These are phyloP conservation scores for Conops quadrifasciatus DNA, from an alignment of 2,888 invertebrate species.

Conservation along the genomic window DNA sequence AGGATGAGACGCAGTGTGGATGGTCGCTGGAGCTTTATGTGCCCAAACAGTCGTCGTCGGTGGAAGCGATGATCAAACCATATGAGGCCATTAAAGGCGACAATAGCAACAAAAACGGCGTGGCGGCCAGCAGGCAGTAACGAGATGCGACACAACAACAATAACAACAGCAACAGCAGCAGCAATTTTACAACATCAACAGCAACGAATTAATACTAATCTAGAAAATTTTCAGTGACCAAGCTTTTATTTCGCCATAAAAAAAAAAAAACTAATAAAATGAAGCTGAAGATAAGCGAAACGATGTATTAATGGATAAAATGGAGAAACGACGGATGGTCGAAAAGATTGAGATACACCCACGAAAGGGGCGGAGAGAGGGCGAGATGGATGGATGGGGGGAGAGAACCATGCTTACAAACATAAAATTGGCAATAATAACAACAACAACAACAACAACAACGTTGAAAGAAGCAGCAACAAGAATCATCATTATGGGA, in stretches of 20 bases:
- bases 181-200: neutral
- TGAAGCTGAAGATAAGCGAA: slow-evolving; percentile 3
- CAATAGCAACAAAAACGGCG: neutral
- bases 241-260: slow-evolving; percentile 55
- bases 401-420: neutral
- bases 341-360: neutral
- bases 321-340: neutral
- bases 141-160: neutral
- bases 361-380: neutral
- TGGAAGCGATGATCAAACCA: neutral
- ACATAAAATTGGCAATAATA: neutral
- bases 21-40: too few relatives aligned
- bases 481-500: too few relatives aligned
- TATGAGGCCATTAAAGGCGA: neutral
- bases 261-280: slow-evolving; percentile 40
- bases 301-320: slow-evolving; percentile 13
- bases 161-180: slow-evolving; percentile 13
- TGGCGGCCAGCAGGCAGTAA: neutral
- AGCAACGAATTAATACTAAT: slow-evolving; percentile 55
- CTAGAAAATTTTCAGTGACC: slow-evolving; percentile 53
- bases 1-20: too few relatives aligned
- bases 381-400: neutral
- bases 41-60: too few relatives aligned
- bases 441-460: neutral
- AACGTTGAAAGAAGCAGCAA: neutral